Conservation (phyloP, 2,797 vertebrate species). For the Takifugu rubripes region DNA sequence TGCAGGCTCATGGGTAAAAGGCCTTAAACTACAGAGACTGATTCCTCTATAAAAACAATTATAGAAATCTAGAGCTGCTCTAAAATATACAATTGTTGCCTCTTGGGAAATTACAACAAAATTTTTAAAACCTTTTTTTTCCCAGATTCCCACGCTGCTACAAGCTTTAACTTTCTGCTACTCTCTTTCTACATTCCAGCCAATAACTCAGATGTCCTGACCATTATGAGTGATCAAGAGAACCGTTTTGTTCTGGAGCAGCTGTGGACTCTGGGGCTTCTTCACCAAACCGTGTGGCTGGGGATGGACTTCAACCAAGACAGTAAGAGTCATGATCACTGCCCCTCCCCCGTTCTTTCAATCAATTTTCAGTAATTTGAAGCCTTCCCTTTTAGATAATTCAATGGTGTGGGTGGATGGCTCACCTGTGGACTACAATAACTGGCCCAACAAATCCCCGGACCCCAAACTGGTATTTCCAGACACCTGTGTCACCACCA, state of each 20-base stretch:
- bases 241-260: conserved; percentile 85
- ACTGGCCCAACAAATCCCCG: conserved; percentile 82
- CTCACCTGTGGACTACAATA: conserved; percentile 80
- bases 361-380: background rate
- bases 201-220: conserved; percentile 84
- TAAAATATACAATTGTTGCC: too few relatives aligned
- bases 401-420: conserved; percentile 83
- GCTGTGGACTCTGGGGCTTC: conserved; percentile 70
- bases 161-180: background rate
- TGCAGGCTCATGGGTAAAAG: conserved; percentile 85
- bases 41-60: too few relatives aligned
- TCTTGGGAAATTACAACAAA: background rate
- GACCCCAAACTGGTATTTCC: conserved; percentile 66
- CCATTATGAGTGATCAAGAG: conserved; percentile 83
- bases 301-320: conserved; percentile 77
- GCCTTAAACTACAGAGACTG: background rate
- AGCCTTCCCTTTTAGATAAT: conserved; percentile 71
- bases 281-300: conserved; percentile 84
- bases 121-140: background rate
- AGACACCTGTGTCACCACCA: conserved; percentile 78
- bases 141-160: too few relatives aligned
- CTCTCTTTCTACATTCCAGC: conserved; percentile 53
- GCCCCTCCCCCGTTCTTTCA: background rate
- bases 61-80: too few relatives aligned
- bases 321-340: conserved; percentile 74